Base-by-base conservation (phyloP, 2,888 invertebrate genomes). In the Isoperla grammatica region DNA sequence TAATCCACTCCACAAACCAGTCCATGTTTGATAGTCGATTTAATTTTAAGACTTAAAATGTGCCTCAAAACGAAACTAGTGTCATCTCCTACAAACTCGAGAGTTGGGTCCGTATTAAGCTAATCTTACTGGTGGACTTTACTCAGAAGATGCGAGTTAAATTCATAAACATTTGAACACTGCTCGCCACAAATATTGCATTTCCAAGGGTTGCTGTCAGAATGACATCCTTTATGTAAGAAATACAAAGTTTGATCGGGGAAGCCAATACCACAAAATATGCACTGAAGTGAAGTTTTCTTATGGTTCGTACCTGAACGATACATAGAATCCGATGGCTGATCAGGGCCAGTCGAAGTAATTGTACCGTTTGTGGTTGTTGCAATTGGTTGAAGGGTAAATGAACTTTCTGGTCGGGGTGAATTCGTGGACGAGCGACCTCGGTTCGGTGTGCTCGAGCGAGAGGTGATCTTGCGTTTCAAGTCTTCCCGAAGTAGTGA, bases 171-270 rank as follows among this genome's bases (percentile, higher is more conserved):
- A 73, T 95, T 94, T 75, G 88, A 88, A 76, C 94, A 94, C 73
- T 90, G 88, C 75, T 94, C 92, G 53, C 96, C 96, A 75, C 97
- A 98, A 68, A 97, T 92, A 78, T 97, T 97, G 77, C 96, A 96
- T 77, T 95, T 95, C 87, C 88, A 97, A 1, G 97, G 96, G 78
- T 96, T 95, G 67, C 92, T 90, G 73, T 95, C 94, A 68, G 95
- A 95, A 78, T 98, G 97, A 74, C 97, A 93, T 67, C 96, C 96
- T 79, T 96, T 96, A 80, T 98, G 97, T 66, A 98, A 82, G 78
- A 96, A 94, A 78, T 95, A 96, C 60, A 97, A 81, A 0, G 96
- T 97, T 72, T 93, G 91, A 76, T 98, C 96, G 39, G 94, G 93
- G 78, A 95, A 98, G 50, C 90, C 86, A 70, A 98, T 95, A 68